Percentiles rank a stretch among this genome's conserved stretches.
Evolutionary conservation across 2,797 vertebrate species (phyloP).

Genomic region (Spinus olivaceus): DNA sequence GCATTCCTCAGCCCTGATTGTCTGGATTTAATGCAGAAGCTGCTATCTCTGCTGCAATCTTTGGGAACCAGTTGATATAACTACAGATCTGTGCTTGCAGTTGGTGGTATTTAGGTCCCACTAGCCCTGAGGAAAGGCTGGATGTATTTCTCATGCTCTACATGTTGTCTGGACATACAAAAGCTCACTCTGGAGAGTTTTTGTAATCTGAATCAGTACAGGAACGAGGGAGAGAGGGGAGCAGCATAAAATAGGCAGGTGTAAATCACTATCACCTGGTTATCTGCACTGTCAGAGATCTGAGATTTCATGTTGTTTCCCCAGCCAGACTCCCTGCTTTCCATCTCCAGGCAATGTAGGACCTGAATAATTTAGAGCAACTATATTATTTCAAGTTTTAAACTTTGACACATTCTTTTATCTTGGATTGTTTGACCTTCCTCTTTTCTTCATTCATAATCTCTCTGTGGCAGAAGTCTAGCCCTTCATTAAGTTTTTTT

Average conservation of each 20-base stretch:
- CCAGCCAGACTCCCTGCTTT: not conserved
- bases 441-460: not conserved
- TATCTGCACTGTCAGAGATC: not conserved
- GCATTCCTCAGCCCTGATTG: not conserved
- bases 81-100: not conserved
- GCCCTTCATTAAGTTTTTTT: not conserved
- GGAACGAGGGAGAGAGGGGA: not conserved
- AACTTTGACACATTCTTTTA: not conserved
- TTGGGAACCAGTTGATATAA: not conserved
- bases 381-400: not conserved
- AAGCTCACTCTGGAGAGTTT: not conserved
- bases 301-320: not conserved
- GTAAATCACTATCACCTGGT: not conserved
- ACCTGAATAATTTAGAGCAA: not conserved
- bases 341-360: not conserved
- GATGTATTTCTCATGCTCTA: not conserved
- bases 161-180: not conserved
- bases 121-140: not conserved
- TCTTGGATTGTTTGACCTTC: not conserved
- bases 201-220: not conserved
- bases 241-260: not conserved
- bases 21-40: constrained; percentile 1
- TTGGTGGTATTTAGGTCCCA: not conserved
- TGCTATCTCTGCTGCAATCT: not conserved
- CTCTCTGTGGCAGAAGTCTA: not conserved